Evolutionary conservation across 2,113 vertebrate genomes (phyloP), one percentile per base, ranked within the genome.

Genomic region (Odobenus rosmarus): DNA sequence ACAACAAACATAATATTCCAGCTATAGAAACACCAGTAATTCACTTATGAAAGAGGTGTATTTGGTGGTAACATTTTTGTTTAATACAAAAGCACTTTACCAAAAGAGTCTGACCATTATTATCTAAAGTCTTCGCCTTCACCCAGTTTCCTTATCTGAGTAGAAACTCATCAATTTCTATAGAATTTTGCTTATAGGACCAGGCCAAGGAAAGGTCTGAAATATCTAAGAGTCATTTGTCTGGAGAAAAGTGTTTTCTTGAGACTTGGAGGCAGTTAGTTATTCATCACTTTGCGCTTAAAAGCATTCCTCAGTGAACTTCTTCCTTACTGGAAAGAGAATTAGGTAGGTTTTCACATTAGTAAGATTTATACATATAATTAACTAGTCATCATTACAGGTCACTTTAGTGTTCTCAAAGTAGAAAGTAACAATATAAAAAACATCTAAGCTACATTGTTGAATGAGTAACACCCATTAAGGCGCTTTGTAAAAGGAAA

Each of bases 231-330:
- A 93, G 92, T 39, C 67, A 76, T 77, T 98, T 98, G 96, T 96
- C 97, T 97, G 97, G 96, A 97, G 82, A 88, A 96, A 79, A 98
- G 79, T 49, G 49, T 98, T 94, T 94, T 98, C 97, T 98, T 98
- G 97, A 98, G 95, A 98, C 95, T 91, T 97, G 97, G 97, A 98
- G 91, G 96, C 97, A 96, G 98, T 95, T 96, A 94, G 98, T 95
- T 96, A 94, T 97, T 96, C 96, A 69, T 98, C 98, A 96, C 74
- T 93, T 97, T 89, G 95, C 81, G 79, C 96, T 98, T 96, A 96
- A 98, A 98, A 97, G 97, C 87, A 95, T 96, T 98, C 97, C 95
- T 96, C 23, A 39, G 53, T 1, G 36, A 97, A 72, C 88, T 94
- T 97, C 93, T 98, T 98, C 61, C 98, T 98, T 99, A 42, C 28